These are phyloP conservation scores for Agrilus cyanescens DNA, from an alignment of 2,888 invertebrate species.

Conservation along the genomic window DNA sequence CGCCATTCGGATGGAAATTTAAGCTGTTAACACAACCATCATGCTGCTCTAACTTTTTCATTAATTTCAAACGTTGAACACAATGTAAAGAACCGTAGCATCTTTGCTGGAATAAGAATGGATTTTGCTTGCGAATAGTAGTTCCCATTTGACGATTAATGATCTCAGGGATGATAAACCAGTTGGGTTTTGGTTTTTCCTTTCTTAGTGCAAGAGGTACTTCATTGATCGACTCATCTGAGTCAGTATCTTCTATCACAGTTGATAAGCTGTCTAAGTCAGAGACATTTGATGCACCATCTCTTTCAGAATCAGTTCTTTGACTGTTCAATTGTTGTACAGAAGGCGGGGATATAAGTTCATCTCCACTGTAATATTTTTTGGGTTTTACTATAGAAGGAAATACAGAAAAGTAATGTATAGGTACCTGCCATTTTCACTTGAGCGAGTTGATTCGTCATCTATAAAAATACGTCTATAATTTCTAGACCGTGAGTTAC, in stretches of 20 bases:
- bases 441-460: constrained; percentile 14
- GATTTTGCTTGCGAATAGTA: constrained; percentile 36
- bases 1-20: constrained; percentile 72
- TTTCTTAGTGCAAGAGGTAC: constrained; percentile 43
- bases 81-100: constrained; percentile 74
- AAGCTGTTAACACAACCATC: constrained; percentile 86
- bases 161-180: constrained; percentile 52
- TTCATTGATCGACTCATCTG: constrained; percentile 25
- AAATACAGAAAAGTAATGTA: neutral
- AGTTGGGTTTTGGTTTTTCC: constrained; percentile 53
- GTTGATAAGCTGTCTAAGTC: constrained; percentile 13
- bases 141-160: constrained; percentile 51
- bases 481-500: constrained; percentile 21
- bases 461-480: constrained; percentile 19
- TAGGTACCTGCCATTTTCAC: constrained; percentile 18
- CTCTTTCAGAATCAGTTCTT: constrained; percentile 6
- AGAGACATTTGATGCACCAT: constrained; percentile 9
- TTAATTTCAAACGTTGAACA: constrained; percentile 69
- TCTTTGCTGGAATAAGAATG: constrained; percentile 50
- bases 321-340: no score
- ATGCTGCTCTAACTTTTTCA: constrained; percentile 67
- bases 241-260: constrained; percentile 15
- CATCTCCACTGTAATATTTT: no score
- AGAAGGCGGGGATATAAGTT: no score
- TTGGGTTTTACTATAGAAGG: neutral